Evolutionary conservation across 2,888 invertebrate species (phyloP), one percentile per base, ranked within the genome.

Genomic region (Plebejus melissa): DNA sequence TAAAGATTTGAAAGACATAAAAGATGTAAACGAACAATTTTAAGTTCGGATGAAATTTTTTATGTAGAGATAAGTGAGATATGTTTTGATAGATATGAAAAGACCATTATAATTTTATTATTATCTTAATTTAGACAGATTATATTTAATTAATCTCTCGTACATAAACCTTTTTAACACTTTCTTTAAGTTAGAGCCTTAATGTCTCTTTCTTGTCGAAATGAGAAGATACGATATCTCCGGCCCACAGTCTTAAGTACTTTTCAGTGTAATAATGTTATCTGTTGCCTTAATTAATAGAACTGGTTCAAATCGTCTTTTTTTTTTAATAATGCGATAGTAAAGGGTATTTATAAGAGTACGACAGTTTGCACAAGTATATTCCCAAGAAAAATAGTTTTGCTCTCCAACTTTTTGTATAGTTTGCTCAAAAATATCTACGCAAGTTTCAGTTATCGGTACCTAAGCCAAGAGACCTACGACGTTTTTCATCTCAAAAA

Each of bases 211-310:
- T 4, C 32, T 36, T 65, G 65, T 65, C 65, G 13, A 11, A 32
- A 32, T 36, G 13, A 11, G 22, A 13, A 65, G 65, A 65, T 65
- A 65, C 32, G 65, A 65, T 65, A 65, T 65, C 65, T 65, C 7
- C 65, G 4, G 22, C 32, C 32, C 32, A 32, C 32, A 65, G 32
- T 13, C 13, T 32, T 65, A 16, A 65, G 65, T 65, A 65, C 32
- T 32, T 65, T 65, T 65, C 65, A 65, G 32, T 65, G 65, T 65
- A 28, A 28, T 28, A 28, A 11, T 65, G 65, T 65, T 65, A 65
- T 36, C 65, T 36, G 6, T 5, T 65, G 65, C 1, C 5, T 65
- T 65, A 65, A 65, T 65, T 32, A 65, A 32, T 65, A 65, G 13
- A 36, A 65, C 13, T 65, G 4, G 32, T 13, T 65, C 65, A 4